These are phyloP conservation scores for Schrankia costaestrigalis DNA, from an alignment of 2,888 invertebrate genomes.

Conservation along the genomic window DNA sequence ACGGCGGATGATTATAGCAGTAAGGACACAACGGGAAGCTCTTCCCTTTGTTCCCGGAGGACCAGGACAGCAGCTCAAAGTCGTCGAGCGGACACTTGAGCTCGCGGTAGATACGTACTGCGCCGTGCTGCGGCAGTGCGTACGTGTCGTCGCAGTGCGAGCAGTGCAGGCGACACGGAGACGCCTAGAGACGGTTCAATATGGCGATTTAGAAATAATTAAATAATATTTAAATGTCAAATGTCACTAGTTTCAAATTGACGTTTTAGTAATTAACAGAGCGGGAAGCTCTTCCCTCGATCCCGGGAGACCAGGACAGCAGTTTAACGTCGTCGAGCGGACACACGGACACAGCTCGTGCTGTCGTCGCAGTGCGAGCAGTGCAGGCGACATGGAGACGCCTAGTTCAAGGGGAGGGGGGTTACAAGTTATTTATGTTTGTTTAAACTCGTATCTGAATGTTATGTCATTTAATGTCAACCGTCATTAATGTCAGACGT, in stretches of 20 bases:
- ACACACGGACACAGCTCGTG: conserved; percentile 95
- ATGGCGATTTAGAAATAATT: too few relatives aligned
- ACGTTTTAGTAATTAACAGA: conserved; percentile 83
- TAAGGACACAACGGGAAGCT: conserved; percentile 98
- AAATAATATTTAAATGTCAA: too few relatives aligned
- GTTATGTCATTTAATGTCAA: too few relatives aligned
- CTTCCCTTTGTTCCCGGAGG: conserved; percentile 96
- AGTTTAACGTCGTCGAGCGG: conserved; percentile 99
- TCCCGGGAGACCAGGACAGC: conserved; percentile 95
- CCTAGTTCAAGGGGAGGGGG: conserved; percentile 57
- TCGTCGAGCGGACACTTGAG: conserved; percentile 98
- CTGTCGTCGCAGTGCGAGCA: conserved; percentile 97
- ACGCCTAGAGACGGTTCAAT: conserved; percentile 79
- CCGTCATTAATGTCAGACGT: too few relatives aligned
- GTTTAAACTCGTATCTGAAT: too few relatives aligned
- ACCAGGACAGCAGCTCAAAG: conserved; percentile 97
- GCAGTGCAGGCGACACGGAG: conserved; percentile 96
- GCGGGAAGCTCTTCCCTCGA: conserved; percentile 98
- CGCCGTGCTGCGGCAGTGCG: conserved; percentile 94
- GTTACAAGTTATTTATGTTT: too few relatives aligned
- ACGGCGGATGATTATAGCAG: conserved; percentile 99
- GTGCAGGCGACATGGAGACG: conserved; percentile 95
- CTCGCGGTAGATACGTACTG: conserved; percentile 95
- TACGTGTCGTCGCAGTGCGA: conserved; percentile 98
- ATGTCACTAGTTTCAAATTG: too few relatives aligned